Percentiles rank a stretch among this genome's conserved stretches.
Conservation (phyloP, 2,888 invertebrate genomes). For the Orgyia antiqua region DNA sequence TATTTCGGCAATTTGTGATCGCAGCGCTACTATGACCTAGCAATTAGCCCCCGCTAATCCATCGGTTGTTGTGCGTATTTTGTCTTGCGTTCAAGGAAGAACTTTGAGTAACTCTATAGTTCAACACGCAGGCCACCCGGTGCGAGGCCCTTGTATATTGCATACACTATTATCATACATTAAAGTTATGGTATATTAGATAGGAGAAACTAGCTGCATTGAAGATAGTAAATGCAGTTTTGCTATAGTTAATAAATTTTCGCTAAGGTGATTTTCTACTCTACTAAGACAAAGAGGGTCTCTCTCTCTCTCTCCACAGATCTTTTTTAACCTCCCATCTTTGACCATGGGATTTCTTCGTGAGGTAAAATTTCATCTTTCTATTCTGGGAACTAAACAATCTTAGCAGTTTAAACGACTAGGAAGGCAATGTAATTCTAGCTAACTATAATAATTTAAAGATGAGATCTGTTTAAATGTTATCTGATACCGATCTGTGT, state of each 20-base stretch:
- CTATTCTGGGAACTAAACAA: background rate
- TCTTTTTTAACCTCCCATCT: background rate
- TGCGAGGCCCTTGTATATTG: constrained; percentile 12
- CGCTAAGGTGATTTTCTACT: too few species aligned
- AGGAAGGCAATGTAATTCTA: too few species aligned
- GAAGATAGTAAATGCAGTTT: background rate
- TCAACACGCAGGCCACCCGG: constrained; percentile 6
- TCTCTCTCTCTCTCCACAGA: background rate
- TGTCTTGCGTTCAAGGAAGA: background rate
- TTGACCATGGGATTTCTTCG: background rate
- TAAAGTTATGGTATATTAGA: background rate
- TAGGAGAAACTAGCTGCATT: background rate
- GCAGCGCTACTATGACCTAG: too few species aligned
- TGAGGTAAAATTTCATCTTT: background rate
- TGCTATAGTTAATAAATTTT: too few species aligned
- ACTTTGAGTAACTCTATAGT: background rate
- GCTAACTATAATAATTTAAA: too few species aligned
- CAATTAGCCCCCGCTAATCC: too few species aligned
- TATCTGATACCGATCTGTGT: background rate
- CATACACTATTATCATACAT: constrained; percentile 13
- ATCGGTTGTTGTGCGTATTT: background rate
- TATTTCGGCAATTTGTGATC: too few species aligned
- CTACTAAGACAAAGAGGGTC: too few species aligned
- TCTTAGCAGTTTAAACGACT: too few species aligned
- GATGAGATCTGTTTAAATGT: background rate